Evolutionary conservation across 35 echinoderm and acorn worm genomes (phyloP).

Genomic region (Chiridota heheva): DNA sequence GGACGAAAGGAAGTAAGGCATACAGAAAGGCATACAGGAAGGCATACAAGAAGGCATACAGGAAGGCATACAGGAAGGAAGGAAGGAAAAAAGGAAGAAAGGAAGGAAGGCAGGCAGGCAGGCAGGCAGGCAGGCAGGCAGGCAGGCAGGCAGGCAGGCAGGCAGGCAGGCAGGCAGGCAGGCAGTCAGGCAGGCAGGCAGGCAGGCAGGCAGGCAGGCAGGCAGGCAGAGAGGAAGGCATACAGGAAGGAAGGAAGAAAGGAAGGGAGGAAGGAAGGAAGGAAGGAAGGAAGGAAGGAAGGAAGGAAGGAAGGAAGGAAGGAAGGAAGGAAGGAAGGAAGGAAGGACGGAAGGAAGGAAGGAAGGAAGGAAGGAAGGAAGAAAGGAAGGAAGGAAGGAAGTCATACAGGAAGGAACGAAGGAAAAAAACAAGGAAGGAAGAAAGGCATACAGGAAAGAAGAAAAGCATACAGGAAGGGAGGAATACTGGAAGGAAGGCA

Average conservation of each 20-base stretch:
- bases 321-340: background rate
- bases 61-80: no score
- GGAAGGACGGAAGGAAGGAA: background rate
- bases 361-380: background rate
- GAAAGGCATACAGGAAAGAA: no score
- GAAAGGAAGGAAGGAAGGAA: no score
- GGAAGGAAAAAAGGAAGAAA: constrained; percentile 6
- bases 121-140: background rate
- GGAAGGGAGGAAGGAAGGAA: constrained; percentile 5
- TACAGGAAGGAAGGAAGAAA: no score
- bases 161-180: background rate
- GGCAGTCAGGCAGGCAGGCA: background rate
- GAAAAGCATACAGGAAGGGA: no score
- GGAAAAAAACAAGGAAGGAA: no score
- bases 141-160: background rate
- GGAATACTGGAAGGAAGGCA: no score
- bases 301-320: background rate
- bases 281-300: background rate
- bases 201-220: no score
- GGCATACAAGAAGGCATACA: no score
- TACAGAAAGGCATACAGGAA: no score
- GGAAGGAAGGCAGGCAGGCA: background rate
- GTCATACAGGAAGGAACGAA: no score
- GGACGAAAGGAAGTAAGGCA: background rate
- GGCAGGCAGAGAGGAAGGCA: no score